These are phyloP conservation scores for Lipotes vexillifer DNA, from an alignment of 2,113 vertebrate species.

Conservation along the genomic window DNA sequence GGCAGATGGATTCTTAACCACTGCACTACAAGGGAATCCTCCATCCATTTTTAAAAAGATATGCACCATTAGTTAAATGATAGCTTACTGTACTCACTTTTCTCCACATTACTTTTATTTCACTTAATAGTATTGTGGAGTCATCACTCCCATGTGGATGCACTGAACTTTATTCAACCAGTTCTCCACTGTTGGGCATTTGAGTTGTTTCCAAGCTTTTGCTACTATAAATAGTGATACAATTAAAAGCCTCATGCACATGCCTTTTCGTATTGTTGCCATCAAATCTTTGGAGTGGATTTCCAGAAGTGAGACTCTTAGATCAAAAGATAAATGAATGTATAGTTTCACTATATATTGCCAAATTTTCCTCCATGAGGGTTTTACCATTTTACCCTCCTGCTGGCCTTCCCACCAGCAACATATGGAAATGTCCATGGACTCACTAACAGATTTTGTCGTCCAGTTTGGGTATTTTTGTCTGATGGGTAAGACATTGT, in stretches of 20 bases:
- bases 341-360: not conserved
- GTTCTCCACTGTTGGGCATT: not conserved
- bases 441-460: not conserved
- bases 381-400: not conserved
- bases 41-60: not conserved
- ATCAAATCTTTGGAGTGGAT: not conserved
- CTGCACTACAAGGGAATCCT: not conserved
- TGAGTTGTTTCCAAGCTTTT: not conserved
- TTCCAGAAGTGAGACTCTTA: not conserved
- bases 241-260: not conserved
- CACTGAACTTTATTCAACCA: not conserved
- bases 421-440: not conserved
- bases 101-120: not conserved
- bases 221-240: not conserved
- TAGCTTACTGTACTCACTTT: not conserved
- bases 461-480: not conserved
- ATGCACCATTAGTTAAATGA: not conserved
- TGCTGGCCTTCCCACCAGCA: not conserved
- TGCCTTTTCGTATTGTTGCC: not conserved
- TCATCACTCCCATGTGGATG: not conserved
- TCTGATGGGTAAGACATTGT: not conserved
- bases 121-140: not conserved
- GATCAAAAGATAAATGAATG: not conserved
- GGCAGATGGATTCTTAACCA: not conserved
- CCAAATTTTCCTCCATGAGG: not conserved